A percentile compares a stretch with the other conserved stretches of the same genome.
Evolutionary conservation across 2,888 invertebrate species (phyloP).

Genomic region (Xanthorhoe spadicearia): DNA sequence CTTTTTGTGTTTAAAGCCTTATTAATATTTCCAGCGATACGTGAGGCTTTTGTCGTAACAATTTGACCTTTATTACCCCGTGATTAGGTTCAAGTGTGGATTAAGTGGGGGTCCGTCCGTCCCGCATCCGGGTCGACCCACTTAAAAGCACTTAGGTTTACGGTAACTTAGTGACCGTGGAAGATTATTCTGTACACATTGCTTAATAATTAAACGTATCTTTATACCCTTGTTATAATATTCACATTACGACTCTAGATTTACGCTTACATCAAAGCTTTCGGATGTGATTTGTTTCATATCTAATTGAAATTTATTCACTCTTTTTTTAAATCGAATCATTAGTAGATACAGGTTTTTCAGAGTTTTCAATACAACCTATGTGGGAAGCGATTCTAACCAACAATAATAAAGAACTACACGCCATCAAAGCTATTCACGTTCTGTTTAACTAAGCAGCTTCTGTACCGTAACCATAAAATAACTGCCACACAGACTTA

Average conservation of each 20-base stretch:
- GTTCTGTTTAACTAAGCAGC: not conserved
- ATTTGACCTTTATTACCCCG: slow-evolving; percentile 40
- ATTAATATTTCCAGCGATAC: slow-evolving; percentile 57
- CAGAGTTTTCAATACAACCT: not conserved
- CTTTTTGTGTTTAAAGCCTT: slow-evolving; percentile 60
- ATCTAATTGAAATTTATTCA: not conserved
- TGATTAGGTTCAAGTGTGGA: slow-evolving; percentile 43
- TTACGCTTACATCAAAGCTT: not conserved
- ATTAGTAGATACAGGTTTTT: not conserved
- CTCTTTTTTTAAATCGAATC: not conserved
- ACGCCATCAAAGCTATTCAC: not conserved
- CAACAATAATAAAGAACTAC: not conserved
- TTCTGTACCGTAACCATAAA: not conserved
- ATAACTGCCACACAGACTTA: not conserved
- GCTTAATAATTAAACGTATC: slow-evolving; percentile 38
- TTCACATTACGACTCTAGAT: slow-evolving; percentile 1
- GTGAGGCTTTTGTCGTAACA: slow-evolving; percentile 27
- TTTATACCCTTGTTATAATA: not conserved
- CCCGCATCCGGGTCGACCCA: slow-evolving; percentile 60
- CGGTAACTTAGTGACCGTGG: slow-evolving; percentile 55
- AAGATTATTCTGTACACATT: slow-evolving; percentile 47
- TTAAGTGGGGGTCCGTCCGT: slow-evolving; percentile 35
- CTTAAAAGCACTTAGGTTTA: slow-evolving; percentile 61
- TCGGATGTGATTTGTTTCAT: not conserved
- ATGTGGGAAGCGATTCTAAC: not conserved